Conservation (phyloP, 2,797 vertebrate species). For the Tenualosa thibaudeaui region DNA sequence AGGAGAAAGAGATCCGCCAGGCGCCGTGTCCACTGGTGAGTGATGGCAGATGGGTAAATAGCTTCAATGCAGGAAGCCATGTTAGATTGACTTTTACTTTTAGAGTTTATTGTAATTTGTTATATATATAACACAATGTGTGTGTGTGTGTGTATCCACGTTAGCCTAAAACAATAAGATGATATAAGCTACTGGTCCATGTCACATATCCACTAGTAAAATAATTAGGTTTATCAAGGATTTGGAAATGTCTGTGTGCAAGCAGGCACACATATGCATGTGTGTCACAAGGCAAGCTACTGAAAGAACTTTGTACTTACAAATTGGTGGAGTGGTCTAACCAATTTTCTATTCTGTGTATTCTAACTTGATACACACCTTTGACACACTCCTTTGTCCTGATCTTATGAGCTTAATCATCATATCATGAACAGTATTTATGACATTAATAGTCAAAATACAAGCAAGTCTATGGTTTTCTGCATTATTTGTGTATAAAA, state of each 20-base stretch:
- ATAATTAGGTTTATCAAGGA: neutral
- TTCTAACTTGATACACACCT: neutral
- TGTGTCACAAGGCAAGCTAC: neutral
- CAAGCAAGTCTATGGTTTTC: no score
- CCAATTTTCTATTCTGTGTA: neutral
- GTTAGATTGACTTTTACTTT: no score
- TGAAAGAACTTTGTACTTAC: no score
- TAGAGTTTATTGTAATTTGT: no score
- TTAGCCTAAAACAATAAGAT: neutral
- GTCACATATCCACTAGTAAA: neutral
- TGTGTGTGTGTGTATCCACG: neutral
- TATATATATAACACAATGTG: neutral
- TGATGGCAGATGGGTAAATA: constrained; percentile 31
- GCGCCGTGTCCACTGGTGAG: constrained; percentile 66
- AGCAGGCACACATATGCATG: neutral
- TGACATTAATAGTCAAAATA: no score
- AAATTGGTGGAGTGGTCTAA: neutral
- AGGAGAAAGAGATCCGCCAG: constrained; percentile 57
- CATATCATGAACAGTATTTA: neutral
- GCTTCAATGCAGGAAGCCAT: neutral
- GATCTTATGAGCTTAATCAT: neutral
- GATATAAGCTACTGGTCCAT: no score
- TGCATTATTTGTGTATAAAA: no score
- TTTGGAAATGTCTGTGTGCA: neutral
- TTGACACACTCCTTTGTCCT: no score